phyloP scores from a whole-genome alignment of 2,888 invertebrate species.

The Caenorhabditis panamensis region DNA sequence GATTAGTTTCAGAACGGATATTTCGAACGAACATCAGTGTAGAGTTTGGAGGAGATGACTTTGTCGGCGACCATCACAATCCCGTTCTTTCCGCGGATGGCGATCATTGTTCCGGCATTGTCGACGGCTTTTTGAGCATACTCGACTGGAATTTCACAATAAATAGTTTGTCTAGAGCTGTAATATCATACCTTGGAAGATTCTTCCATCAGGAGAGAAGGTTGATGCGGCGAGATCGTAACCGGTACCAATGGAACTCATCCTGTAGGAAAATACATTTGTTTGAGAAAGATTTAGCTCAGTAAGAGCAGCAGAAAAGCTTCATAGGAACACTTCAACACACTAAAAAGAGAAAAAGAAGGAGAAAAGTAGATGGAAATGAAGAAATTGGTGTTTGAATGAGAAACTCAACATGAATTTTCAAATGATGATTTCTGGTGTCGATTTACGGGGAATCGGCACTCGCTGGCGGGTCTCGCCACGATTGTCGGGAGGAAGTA shows the following conservation, averaged over 20 bases:
- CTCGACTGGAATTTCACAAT: no score
- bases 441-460: constrained; percentile 39
- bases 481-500: constrained; percentile 21
- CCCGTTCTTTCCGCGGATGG: constrained; percentile 94
- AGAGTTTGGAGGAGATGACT: constrained; percentile 83
- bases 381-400: neutral
- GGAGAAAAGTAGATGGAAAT: neutral
- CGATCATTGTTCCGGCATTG: constrained; percentile 94
- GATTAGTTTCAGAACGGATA: neutral
- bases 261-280: constrained; percentile 81
- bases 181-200: constrained; percentile 92
- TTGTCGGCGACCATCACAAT: constrained; percentile 98
- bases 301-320: neutral
- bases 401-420: constrained; percentile 15
- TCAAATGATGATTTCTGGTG: constrained; percentile 60
- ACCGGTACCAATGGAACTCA: constrained; percentile 97
- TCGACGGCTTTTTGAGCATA: constrained; percentile 99
- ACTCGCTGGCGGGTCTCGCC: constrained; percentile 26
- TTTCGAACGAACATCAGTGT: constrained; percentile 83
- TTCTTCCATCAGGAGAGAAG: constrained; percentile 98
- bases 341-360: constrained; percentile 6
- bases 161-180: no score
- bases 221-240: constrained; percentile 99
- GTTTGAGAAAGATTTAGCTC: no score
- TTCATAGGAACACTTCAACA: no score